phyloP scores from a whole-genome alignment of 2,113 vertebrate species.

The crab-eating macaque (Macaca fascicularis) region DNA sequence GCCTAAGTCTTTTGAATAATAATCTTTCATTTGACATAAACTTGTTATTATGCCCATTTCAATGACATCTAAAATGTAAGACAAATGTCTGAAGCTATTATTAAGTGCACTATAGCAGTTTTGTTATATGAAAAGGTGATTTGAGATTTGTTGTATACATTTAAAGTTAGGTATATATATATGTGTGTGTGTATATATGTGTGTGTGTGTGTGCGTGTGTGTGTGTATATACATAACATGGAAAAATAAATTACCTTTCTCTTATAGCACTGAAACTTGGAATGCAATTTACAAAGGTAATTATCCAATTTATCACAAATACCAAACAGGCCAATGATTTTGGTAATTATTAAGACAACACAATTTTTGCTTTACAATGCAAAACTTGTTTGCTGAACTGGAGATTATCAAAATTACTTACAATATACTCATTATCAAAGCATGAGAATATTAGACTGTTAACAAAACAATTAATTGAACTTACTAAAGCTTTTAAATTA shows the following conservation, averaged over 20 bases:
- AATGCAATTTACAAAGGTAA: slow-evolving; percentile 78
- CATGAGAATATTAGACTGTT: slow-evolving; percentile 83
- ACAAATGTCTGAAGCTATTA: slow-evolving; percentile 15
- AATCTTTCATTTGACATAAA: slow-evolving; percentile 33
- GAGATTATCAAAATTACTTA: slow-evolving; percentile 85
- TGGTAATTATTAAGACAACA: slow-evolving; percentile 84
- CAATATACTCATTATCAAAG: slow-evolving; percentile 82
- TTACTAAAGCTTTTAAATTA: slow-evolving; percentile 83
- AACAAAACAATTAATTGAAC: slow-evolving; percentile 83
- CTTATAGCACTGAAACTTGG: slow-evolving; percentile 51
- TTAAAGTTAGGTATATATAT: not conserved
- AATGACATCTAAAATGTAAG: not conserved
- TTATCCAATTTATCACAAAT: slow-evolving; percentile 84
- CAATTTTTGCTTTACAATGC: slow-evolving; percentile 82
- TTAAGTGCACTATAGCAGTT: not conserved
- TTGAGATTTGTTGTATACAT: slow-evolving; percentile 60
- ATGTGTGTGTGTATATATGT: accelerated
- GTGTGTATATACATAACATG: slow-evolving; percentile 11
- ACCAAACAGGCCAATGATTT: slow-evolving; percentile 81
- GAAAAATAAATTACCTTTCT: slow-evolving; percentile 78
- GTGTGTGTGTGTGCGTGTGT: too few species aligned
- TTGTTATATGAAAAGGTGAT: not conserved
- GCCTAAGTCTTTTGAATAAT: slow-evolving; percentile 36
- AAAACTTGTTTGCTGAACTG: slow-evolving; percentile 79
- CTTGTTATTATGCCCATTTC: slow-evolving; percentile 30